Evolutionary conservation across 2,113 vertebrate genomes (phyloP).

Genomic region (Ginglymostoma cirratum): DNA sequence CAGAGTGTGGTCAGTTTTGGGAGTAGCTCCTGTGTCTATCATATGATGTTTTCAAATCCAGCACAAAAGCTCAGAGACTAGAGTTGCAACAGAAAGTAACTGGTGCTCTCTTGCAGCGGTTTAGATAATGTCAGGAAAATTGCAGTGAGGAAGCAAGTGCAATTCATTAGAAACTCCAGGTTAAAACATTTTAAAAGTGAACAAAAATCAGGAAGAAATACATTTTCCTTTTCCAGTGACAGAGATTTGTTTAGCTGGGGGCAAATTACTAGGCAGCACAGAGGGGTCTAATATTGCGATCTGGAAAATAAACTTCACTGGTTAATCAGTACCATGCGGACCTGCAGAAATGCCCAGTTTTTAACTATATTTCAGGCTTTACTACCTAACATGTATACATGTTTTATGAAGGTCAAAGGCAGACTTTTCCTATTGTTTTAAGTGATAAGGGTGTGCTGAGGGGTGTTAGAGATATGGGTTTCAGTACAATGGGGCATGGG

Average conservation of each 20-base stretch:
- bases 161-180: background rate
- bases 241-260: background rate
- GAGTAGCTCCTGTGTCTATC: background rate
- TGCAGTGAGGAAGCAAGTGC: background rate
- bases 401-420: background rate
- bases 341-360: background rate
- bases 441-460: background rate
- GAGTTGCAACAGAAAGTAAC: background rate
- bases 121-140: background rate
- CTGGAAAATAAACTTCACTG: background rate
- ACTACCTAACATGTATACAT: background rate
- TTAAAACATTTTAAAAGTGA: background rate
- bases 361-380: background rate
- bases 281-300: background rate
- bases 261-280: background rate
- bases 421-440: background rate
- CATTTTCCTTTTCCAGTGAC: background rate
- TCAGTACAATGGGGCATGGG: background rate
- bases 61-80: background rate
- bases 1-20: background rate
- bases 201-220: background rate
- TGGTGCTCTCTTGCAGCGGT: no score
- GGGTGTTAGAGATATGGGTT: background rate
- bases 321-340: background rate
- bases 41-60: background rate